Evolutionary conservation across 2,113 vertebrate genomes (phyloP), one percentile per base, ranked within the genome.

Genomic region (Leucosticte australis): DNA sequence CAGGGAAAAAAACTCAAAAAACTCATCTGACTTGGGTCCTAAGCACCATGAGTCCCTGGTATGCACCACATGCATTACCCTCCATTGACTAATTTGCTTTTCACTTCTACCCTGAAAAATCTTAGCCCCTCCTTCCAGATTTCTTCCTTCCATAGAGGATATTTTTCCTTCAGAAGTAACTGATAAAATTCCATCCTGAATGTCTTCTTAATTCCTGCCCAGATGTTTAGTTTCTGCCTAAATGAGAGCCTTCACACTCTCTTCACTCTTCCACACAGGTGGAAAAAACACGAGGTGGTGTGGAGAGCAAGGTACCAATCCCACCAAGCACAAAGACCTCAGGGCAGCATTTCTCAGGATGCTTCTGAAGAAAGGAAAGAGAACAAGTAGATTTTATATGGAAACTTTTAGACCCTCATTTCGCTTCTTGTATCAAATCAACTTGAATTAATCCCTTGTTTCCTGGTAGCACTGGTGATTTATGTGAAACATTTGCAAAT

Each of bases 21-120:
- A 1, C 4, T n/a, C 70, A 15, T 28, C 39, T 4, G 10, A 59
- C 46, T 76, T 4, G 2, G 64, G 84, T 83, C 84, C 70, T 68
- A 60, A 89, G 60, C 57, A 33, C 27, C 0, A 0, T 41, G 8
- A 2, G 59, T 24, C 49, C 52, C 52, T 76, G 1, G 0, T 37
- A 50, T 1, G 7, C 7, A 74, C 19, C 68, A 33, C 41, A 50
- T 3, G 0, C 6, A 3, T 62, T 74, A 69, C 42, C 53, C 41
- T 76, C 62, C 22, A 3, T 60, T 90, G 87, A 53, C 62, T 84
- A 52, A 74, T 91, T 83, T 74, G 75, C 55, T 80, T 47, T 83
- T 94, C 39, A 20, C 9, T 70, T 67, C 55, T 90, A 59, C 11
- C 39, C 82, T 86, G 85, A 56, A 91, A 90, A 94, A 92, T 76